These are phyloP conservation scores for Hylomyscus alleni DNA, from an alignment of 2,797 vertebrate species.

Conservation along the genomic window DNA sequence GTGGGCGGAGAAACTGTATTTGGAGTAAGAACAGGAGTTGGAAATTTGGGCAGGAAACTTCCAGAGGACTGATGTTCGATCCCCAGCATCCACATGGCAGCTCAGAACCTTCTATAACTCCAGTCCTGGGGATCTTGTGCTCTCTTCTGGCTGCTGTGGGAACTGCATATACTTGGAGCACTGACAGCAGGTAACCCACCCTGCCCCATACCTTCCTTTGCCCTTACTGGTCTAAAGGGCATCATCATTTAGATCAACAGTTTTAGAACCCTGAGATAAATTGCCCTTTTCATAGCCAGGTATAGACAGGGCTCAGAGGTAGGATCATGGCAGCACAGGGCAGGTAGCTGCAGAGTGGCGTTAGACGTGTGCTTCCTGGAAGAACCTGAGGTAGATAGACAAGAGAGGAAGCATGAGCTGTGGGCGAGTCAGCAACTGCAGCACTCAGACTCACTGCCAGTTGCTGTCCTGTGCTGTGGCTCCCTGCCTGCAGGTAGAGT, in stretches of 20 bases:
- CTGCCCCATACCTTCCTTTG: not conserved
- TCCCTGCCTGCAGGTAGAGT: not conserved
- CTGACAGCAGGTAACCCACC: not conserved
- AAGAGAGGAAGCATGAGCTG: not conserved
- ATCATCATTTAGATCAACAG: not conserved
- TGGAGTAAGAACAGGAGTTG: not conserved
- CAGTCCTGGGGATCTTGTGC: not conserved
- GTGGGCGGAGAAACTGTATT: not conserved
- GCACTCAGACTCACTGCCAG: rapidly evolving
- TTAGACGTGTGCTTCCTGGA: not conserved
- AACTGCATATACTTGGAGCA: not conserved
- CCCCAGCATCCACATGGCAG: no score
- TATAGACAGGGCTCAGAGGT: no score
- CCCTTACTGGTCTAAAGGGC: not conserved
- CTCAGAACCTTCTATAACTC: not conserved
- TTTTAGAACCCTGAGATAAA: not conserved
- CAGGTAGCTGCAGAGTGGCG: not conserved
- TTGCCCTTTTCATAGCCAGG: not conserved
- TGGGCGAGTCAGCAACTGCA: not conserved
- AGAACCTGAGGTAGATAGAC: not conserved
- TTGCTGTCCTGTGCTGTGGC: rapidly evolving
- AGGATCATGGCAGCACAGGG: not conserved
- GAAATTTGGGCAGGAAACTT: not conserved
- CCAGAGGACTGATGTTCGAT: no score
- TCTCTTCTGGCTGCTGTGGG: not conserved